phyloP scores from a whole-genome alignment of 64 coral and sea anemone species.

The Actinia equina region DNA sequence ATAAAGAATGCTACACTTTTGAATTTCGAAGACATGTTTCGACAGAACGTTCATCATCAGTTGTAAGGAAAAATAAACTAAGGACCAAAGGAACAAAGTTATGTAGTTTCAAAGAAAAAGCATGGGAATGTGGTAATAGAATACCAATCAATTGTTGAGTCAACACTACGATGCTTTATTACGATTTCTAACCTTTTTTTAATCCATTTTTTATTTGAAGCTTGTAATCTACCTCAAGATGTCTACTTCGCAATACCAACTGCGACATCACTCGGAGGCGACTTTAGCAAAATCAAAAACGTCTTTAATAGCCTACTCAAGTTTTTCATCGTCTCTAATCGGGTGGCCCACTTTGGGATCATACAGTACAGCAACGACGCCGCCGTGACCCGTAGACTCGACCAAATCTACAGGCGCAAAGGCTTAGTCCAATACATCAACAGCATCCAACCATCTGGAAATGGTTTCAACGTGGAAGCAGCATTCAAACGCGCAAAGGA shows the following conservation, averaged over 20 bases:
- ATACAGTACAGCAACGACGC: conserved; percentile 24
- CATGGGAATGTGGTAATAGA: too few relatives aligned
- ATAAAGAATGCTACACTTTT: too few relatives aligned
- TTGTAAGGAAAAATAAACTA: too few relatives aligned
- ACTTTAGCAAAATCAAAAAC: conserved; percentile 25
- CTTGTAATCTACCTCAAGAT: conserved; percentile 37
- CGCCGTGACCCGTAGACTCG: neutral
- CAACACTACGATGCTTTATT: neutral
- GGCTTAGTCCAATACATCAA: neutral
- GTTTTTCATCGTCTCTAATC: conserved; percentile 1
- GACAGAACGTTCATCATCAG: too few relatives aligned
- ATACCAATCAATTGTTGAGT: too few relatives aligned
- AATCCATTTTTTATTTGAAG: conserved; percentile 12
- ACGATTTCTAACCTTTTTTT: neutral
- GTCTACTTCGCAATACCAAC: conserved; percentile 64
- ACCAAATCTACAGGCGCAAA: neutral
- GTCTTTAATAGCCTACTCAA: conserved; percentile 5
- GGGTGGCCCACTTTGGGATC: conserved; percentile 1
- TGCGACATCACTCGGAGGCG: conserved; percentile 1
- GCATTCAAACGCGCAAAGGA: conserved; percentile 25
- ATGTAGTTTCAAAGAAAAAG: too few relatives aligned
- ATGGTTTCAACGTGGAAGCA: conserved; percentile 18
- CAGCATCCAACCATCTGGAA: conserved; percentile 3
- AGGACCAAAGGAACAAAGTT: too few relatives aligned
- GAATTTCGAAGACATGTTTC: too few relatives aligned